Conservation (phyloP, 53 echinoderm and acorn worm species). For the Paracentrotus lividus region DNA sequence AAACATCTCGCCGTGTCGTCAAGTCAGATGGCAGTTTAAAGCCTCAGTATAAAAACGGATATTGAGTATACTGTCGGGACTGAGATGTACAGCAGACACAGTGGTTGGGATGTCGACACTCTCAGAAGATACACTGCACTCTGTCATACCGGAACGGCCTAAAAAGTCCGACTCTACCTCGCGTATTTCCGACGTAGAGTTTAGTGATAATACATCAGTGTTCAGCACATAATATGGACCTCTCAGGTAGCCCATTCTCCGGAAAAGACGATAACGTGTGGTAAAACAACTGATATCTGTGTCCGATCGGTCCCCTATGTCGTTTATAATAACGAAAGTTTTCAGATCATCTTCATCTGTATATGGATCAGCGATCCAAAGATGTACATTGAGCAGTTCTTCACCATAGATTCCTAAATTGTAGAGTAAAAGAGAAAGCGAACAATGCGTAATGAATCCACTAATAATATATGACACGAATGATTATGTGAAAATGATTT, state of each 20-base stretch:
- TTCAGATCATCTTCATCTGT: neutral
- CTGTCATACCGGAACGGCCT: neutral
- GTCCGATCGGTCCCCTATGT: neutral
- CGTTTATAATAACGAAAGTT: neutral
- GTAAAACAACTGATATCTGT: neutral
- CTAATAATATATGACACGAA: too few species aligned
- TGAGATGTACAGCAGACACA: neutral
- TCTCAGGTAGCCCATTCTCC: neutral
- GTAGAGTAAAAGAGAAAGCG: neutral
- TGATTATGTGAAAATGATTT: too few species aligned
- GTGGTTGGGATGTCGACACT: neutral
- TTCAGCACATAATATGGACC: neutral
- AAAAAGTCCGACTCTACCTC: too few species aligned
- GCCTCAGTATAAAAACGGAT: too few species aligned
- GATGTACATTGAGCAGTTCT: neutral
- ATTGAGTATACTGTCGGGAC: constrained; percentile 8
- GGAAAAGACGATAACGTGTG: neutral
- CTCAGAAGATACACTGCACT: neutral
- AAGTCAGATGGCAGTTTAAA: too few species aligned
- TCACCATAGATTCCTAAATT: neutral
- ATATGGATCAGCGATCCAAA: neutral
- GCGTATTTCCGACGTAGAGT: neutral
- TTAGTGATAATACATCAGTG: neutral
- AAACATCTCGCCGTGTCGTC: too few species aligned
- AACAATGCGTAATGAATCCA: neutral